Percentiles rank a stretch among this genome's conserved stretches.
Conservation (phyloP, 2,113 vertebrate genomes). For the Danionella cerebrum region DNA sequence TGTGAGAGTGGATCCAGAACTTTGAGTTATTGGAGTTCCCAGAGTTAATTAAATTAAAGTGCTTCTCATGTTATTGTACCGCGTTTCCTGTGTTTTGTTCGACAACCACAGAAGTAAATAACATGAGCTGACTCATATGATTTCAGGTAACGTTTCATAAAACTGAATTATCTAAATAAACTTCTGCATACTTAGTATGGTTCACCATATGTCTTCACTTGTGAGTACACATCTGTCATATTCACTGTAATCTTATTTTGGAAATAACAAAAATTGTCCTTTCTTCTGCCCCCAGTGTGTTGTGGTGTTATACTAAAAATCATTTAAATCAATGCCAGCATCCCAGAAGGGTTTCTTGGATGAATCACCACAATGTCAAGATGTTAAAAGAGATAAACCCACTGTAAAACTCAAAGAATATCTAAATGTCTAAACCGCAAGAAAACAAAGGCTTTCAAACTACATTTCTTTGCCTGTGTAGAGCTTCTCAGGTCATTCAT, state of each 20-base stretch:
- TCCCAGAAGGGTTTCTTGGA: constrained; percentile 12
- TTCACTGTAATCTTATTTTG: constrained; percentile 22
- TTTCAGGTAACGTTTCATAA: constrained; percentile 6
- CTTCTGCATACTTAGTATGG: neutral
- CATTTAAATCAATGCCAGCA: constrained; percentile 21
- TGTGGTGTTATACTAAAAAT: constrained; percentile 15
- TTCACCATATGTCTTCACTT: constrained; percentile 4
- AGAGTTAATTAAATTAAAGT: constrained; percentile 5
- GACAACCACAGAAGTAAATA: constrained; percentile 1
- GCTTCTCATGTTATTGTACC: constrained; percentile 5
- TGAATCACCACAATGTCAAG: constrained; percentile 5
- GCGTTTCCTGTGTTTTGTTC: constrained; percentile 15
- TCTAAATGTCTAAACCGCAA: constrained; percentile 15
- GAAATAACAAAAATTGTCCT: constrained; percentile 4
- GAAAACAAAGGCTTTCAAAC: neutral
- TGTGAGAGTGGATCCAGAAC: neutral
- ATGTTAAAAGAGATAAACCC: constrained; percentile 5
- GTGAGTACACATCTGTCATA: neutral
- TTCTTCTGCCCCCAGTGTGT: neutral
- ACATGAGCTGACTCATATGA: neutral
- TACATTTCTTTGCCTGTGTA: too few relatives aligned
- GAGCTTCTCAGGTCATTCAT: too few relatives aligned
- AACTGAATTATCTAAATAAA: neutral
- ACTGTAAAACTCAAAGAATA: constrained; percentile 13
- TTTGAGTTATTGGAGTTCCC: neutral